Conservation (phyloP, 2,888 invertebrate genomes). For the Agriopis marginaria region DNA sequence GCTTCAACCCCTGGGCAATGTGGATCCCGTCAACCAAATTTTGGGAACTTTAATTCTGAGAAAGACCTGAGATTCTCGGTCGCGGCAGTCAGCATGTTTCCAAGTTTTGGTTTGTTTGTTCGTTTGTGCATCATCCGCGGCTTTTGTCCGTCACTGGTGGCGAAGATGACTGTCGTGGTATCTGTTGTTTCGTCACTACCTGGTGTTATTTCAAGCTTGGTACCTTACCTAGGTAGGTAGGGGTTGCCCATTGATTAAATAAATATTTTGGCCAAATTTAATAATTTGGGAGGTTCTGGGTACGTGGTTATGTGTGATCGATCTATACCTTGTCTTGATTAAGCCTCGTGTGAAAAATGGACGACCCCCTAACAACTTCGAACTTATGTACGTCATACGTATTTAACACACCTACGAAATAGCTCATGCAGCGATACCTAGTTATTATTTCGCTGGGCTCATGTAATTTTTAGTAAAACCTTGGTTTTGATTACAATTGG, state of each 20-base stretch:
- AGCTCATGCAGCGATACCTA: too few relatives aligned
- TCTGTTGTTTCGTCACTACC: constrained; percentile 36
- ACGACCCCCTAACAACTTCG: too few relatives aligned
- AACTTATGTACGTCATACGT: too few relatives aligned
- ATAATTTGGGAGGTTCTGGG: too few relatives aligned
- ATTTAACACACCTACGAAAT: too few relatives aligned
- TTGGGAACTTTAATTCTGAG: constrained; percentile 82
- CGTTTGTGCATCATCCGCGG: constrained; percentile 67
- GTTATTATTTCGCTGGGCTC: too few relatives aligned
- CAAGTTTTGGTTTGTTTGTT: constrained; percentile 83
- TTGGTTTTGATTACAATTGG: too few relatives aligned
- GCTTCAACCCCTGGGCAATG: constrained; percentile 76
- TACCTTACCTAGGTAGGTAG: constrained; percentile 1
- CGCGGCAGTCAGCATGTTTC: constrained; percentile 84
- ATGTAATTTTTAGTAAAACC: too few relatives aligned
- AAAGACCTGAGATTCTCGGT: constrained; percentile 85
- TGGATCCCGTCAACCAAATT: constrained; percentile 79
- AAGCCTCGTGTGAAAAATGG: too few relatives aligned
- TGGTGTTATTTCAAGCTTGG: constrained; percentile 19
- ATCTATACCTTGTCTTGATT: too few relatives aligned
- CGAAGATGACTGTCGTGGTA: constrained; percentile 57
- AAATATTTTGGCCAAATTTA: too few relatives aligned
- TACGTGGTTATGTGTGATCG: too few relatives aligned
- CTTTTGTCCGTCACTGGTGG: constrained; percentile 64
- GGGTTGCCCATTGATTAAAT: not conserved